Conservation (phyloP, 2,888 invertebrate genomes). For the Tubulanus polymorphus region DNA sequence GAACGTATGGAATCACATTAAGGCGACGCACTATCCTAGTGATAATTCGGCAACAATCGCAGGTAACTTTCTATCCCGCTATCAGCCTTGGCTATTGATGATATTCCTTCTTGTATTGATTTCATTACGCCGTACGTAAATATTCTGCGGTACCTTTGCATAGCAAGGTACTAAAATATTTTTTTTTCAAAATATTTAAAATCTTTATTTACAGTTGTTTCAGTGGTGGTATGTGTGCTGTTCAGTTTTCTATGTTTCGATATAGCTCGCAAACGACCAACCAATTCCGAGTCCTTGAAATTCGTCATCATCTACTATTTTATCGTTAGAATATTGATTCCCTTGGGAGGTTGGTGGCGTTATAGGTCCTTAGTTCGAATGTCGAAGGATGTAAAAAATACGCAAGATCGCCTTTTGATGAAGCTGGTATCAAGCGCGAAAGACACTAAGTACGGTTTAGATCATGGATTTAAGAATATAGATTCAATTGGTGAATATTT, state of each 20-base stretch:
- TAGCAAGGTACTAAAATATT: no score
- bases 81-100: no score
- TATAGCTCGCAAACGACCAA: neutral
- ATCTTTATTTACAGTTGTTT: no score
- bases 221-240: neutral
- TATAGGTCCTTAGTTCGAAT: neutral
- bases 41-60: no score
- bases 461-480: neutral
- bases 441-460: neutral
- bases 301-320: neutral
- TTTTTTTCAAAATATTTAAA: no score
- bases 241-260: neutral
- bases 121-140: no score
- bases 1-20: no score
- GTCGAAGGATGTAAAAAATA: neutral
- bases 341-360: neutral
- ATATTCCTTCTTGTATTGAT: no score
- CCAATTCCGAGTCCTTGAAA: neutral
- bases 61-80: no score
- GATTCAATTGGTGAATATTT: neutral
- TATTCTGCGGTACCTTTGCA: no score
- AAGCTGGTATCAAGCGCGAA: neutral
- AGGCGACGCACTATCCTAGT: no score
- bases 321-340: neutral
- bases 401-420: neutral